A percentile compares a stretch with the other conserved stretches of the same genome.
Evolutionary conservation across 2,797 vertebrate species (phyloP).

Genomic region (Bradypodion pumilum): DNA sequence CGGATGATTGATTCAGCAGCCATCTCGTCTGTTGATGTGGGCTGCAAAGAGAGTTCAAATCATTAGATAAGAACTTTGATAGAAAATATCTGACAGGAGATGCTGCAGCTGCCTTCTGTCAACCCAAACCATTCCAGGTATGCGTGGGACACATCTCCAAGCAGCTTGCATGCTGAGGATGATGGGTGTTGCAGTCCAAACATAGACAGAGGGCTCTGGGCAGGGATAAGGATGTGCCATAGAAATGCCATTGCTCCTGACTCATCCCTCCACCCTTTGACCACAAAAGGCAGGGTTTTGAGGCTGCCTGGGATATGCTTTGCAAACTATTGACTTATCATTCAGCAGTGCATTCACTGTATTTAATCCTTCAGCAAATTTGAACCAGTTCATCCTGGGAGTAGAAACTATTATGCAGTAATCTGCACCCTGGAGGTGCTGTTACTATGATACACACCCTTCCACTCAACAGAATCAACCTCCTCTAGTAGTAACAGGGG

Average conservation of each 20-base stretch:
- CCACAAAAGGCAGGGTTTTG: background rate
- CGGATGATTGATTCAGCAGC: conserved; percentile 85
- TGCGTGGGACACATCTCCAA: background rate
- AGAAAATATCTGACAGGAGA: too few species aligned
- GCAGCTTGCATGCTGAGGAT: background rate
- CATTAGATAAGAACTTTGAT: background rate
- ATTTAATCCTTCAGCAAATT: background rate
- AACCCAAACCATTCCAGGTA: background rate
- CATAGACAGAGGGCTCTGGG: background rate
- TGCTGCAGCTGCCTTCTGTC: background rate
- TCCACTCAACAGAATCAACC: background rate
- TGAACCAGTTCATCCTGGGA: background rate
- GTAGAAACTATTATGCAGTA: background rate
- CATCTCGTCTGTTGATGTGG: conserved; percentile 4
- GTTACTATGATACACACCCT: background rate
- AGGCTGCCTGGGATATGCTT: background rate
- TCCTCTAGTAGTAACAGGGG: background rate
- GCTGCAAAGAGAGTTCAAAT: too few species aligned
- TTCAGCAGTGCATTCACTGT: background rate
- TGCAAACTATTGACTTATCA: background rate
- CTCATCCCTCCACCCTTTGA: background rate
- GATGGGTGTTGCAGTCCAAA: background rate
- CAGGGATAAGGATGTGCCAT: background rate
- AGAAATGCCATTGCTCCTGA: background rate
- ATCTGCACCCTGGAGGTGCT: background rate